Evolutionary conservation across 2,113 vertebrate species (phyloP).

Genomic region (Coptodon rendalli): DNA sequence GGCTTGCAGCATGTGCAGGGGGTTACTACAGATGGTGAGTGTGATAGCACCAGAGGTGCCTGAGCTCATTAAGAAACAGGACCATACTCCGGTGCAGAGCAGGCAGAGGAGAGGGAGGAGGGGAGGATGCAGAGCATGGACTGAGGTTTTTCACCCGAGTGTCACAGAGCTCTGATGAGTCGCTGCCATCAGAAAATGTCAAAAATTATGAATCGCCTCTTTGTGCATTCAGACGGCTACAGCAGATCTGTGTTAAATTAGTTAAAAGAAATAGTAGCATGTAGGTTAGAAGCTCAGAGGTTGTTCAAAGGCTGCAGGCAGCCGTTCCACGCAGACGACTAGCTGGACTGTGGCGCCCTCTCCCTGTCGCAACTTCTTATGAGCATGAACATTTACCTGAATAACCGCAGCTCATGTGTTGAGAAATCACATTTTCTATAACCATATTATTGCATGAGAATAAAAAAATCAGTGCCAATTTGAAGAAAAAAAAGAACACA

Average conservation of each 20-base stretch:
- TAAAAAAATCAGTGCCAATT: not conserved
- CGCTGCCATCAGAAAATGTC: not conserved
- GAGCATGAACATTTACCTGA: not conserved
- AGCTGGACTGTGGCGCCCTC: conserved; percentile 48
- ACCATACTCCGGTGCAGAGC: conserved; percentile 70
- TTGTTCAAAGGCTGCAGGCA: not conserved
- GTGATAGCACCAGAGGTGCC: conserved; percentile 50
- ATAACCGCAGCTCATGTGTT: not conserved
- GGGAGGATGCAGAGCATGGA: not conserved
- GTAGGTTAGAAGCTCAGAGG: not conserved
- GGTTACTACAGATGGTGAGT: conserved; percentile 41
- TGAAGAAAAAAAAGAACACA: not conserved
- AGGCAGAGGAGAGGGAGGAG: not conserved
- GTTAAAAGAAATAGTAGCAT: not conserved
- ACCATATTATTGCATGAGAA: not conserved
- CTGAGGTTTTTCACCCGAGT: conserved; percentile 19
- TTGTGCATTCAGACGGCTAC: not conserved
- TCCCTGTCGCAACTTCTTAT: not conserved
- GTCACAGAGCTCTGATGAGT: not conserved
- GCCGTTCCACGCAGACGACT: not conserved
- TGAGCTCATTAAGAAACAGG: conserved; percentile 71
- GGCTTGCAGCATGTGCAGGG: conserved; percentile 27
- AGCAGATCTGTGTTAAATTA: not conserved
- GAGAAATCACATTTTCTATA: not conserved
- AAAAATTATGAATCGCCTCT: not conserved